Evolutionary conservation across 2,113 vertebrate genomes (phyloP).

Genomic region (Heterochromis multidens): DNA sequence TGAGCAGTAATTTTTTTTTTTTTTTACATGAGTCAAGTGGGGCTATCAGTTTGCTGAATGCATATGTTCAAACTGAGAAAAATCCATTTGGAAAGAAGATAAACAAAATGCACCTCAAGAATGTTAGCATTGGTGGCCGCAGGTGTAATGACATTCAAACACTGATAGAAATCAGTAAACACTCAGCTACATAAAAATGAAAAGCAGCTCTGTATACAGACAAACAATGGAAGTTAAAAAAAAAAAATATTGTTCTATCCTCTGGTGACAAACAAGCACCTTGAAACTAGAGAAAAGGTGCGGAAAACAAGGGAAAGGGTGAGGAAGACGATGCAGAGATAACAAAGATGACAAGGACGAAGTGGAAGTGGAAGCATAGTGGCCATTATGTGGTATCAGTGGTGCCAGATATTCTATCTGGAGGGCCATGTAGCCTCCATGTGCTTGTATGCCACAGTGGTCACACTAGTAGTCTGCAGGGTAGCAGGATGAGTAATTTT

Average conservation of each 20-base stretch:
- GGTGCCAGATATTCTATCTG: slow-evolving; percentile 71
- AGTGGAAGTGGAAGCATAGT: slow-evolving; percentile 48
- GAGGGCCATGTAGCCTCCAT: slow-evolving; percentile 53
- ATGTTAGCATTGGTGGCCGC: slow-evolving; percentile 12
- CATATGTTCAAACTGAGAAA: background rate
- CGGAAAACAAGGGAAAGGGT: slow-evolving; percentile 29
- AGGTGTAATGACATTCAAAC: slow-evolving; percentile 54
- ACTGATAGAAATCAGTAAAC: slow-evolving; percentile 61
- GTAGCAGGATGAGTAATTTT: slow-evolving; percentile 75
- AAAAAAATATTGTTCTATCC: background rate
- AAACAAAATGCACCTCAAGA: slow-evolving; percentile 42
- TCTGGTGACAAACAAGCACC: slow-evolving; percentile 15
- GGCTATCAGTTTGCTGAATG: slow-evolving; percentile 18
- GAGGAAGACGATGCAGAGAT: slow-evolving; percentile 47
- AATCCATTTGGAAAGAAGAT: slow-evolving; percentile 48
- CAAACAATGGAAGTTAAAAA: background rate
- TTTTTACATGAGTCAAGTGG: slow-evolving; percentile 35
- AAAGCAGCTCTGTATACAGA: background rate
- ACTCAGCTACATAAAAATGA: slow-evolving; percentile 28
- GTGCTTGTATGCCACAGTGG: slow-evolving; percentile 65
- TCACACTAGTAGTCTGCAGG: slow-evolving; percentile 69
- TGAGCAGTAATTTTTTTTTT: background rate
- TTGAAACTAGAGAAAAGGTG: slow-evolving; percentile 28
- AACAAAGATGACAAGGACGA: slow-evolving; percentile 42
- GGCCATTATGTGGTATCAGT: slow-evolving; percentile 59